Conservation (phyloP, 2,797 vertebrate species). For the Caiman crocodilus region DNA sequence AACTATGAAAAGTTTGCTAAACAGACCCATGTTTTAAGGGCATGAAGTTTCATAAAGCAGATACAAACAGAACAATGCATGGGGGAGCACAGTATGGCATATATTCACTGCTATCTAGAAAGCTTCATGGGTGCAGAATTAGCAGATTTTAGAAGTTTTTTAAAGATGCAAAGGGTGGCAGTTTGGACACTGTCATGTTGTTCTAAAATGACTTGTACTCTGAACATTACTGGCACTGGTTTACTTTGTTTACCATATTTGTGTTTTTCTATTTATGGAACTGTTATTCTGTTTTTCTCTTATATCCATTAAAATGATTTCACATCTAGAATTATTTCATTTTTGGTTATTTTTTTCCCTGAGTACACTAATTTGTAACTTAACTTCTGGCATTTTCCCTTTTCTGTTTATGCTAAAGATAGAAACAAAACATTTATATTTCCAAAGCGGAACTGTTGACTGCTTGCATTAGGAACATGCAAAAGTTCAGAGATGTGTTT, state of each 20-base stretch:
- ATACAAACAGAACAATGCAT: neutral
- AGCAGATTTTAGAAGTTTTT: neutral
- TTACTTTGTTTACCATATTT: neutral
- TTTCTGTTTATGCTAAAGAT: neutral
- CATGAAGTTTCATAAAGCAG: neutral
- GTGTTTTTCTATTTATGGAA: neutral
- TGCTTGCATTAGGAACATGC: neutral
- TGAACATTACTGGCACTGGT: neutral
- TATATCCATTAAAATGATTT: neutral
- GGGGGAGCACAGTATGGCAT: neutral
- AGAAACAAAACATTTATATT: neutral
- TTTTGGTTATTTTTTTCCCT: neutral
- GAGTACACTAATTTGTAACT: neutral
- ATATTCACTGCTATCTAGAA: neutral
- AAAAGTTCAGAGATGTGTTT: neutral
- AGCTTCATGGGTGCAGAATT: neutral
- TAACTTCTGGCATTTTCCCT: neutral
- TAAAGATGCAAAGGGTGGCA: neutral
- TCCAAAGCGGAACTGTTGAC: neutral
- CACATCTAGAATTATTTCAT: neutral
- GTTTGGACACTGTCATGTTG: neutral
- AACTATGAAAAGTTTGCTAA: neutral
- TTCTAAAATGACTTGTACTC: neutral
- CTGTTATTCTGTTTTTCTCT: neutral
- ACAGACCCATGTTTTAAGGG: neutral